Evolutionary conservation across 1,140 invertebrate species (phyloP), one percentile per base, ranked within the genome.

Genomic region (Lepidostoma basale): DNA sequence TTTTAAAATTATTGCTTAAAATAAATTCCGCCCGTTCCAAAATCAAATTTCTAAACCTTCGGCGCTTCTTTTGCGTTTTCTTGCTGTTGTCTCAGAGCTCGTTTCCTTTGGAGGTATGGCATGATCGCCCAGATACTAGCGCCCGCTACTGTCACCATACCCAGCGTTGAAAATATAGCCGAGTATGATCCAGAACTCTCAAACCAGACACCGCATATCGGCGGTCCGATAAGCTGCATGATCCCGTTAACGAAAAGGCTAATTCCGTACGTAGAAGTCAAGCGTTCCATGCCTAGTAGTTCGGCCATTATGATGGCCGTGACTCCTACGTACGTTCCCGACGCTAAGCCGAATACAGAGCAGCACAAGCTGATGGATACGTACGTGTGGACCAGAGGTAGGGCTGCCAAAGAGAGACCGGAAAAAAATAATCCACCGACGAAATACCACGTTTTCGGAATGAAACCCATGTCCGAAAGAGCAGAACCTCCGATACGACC

Each of bases 301-400:
- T 94, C 92, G 0, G 91, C 91, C 90, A 94, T 92, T 0, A 93
- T 91, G 23, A 94, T 88, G 1, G 92, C 92, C 1, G 91, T 93
- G 1, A 94, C 88, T 12, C 92, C 92, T 0, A 93, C 90, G 75
- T 93, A 94, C n/a, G 89, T 86, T n/a, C 92, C 92, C 0, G 92
- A 93, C 6, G 91, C 88, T 3, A 95, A 77, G 0, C 92, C 92
- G 75, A 94, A 94, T 1, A 91, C 74, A 1, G 87, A 86, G 77
- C 92, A 94, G 73, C 88, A 90, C 9, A 85, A 80, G 30, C 88
- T 86, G 1, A 93, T 81, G 12, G 82, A 79, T 2, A 76, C 72
- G 76, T 88, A 89, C 33, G 79, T 82, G 0, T 75, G 77, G 1
- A 87, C 85, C 14, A 90, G 79, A 0, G 92, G 92, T 18, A 94